Conservation (phyloP, 2,113 vertebrate species). For the Leucopsar rothschildi region DNA sequence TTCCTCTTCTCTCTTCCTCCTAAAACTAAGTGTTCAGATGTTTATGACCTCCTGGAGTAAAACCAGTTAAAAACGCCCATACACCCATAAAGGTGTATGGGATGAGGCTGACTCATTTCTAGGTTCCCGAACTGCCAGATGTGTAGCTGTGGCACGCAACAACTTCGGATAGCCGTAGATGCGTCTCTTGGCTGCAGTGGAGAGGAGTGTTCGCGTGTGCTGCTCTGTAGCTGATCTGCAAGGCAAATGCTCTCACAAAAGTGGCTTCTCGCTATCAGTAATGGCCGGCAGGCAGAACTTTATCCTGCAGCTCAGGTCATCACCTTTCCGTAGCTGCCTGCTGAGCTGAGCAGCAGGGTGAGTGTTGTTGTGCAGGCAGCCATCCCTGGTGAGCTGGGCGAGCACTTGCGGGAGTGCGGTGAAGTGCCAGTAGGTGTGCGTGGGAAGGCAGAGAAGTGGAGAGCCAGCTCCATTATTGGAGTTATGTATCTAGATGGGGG, state of each 20-base stretch:
- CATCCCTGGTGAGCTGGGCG: not conserved
- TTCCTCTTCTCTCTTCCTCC: not conserved
- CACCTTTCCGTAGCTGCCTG: not conserved
- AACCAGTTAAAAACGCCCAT: not conserved
- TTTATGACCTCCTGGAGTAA: not conserved
- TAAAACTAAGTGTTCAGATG: not conserved
- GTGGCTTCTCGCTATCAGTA: not conserved
- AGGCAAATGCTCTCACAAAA: not conserved
- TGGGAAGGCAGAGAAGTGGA: not conserved
- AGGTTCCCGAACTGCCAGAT: not conserved
- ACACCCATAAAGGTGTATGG: not conserved
- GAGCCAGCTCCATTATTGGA: not conserved
- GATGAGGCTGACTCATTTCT: not conserved
- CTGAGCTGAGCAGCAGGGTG: not conserved
- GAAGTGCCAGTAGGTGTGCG: rapidly evolving
- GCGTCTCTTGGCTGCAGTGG: not conserved
- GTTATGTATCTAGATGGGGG: not conserved
- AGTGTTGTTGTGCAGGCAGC: not conserved
- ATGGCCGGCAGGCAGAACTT: not conserved
- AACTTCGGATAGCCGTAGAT: not conserved
- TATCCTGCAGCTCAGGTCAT: not conserved
- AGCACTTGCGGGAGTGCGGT: not conserved
- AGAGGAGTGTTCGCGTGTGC: rapidly evolving
- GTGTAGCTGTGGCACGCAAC: not conserved
- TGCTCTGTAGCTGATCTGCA: not conserved